These are phyloP conservation scores for Poeciliopsis retropinna DNA, from an alignment of 2,113 vertebrate species.

Conservation along the genomic window DNA sequence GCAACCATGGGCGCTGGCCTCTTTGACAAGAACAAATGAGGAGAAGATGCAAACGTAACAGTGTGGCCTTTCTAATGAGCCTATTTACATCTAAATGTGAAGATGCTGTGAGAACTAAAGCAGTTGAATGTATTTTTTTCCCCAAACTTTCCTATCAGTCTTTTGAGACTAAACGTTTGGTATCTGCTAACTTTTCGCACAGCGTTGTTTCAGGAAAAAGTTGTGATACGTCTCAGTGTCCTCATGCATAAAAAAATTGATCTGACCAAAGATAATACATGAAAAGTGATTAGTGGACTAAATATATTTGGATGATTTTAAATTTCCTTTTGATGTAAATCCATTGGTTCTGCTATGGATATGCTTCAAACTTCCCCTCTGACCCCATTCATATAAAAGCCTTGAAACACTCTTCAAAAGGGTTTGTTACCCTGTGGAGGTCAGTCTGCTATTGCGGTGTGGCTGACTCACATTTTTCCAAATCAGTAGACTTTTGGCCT, in stretches of 20 bases:
- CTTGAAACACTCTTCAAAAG: conserved; percentile 85
- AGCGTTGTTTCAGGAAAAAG: background rate
- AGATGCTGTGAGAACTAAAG: conserved; percentile 62
- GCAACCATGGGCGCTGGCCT: background rate
- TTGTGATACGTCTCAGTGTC: conserved; percentile 22
- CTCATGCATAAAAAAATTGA: conserved; percentile 29
- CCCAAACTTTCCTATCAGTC: conserved; percentile 19
- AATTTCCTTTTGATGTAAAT: conserved; percentile 84
- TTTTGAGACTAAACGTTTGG: conserved; percentile 9
- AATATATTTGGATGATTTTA: conserved; percentile 81
- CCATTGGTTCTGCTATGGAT: conserved; percentile 83
- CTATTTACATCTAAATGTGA: conserved; percentile 71
- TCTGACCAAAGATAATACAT: conserved; percentile 30
- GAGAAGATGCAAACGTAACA: conserved; percentile 59
- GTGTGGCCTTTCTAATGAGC: conserved; percentile 53
- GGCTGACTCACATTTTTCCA: conserved; percentile 92
- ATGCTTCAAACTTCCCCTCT: conserved; percentile 79
- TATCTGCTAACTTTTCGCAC: conserved; percentile 1
- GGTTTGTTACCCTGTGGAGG: conserved; percentile 80
- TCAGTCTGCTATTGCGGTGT: conserved; percentile 88
- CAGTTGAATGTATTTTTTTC: conserved; percentile 17
- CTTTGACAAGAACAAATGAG: conserved; percentile 55
- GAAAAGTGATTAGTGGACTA: conserved; percentile 59
- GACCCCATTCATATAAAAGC: conserved; percentile 77
- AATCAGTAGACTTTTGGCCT: conserved; percentile 98